Conservation (phyloP, 37 sponge, comb jelly and placozoan genomes). For the Aplysina aerophoba region DNA sequence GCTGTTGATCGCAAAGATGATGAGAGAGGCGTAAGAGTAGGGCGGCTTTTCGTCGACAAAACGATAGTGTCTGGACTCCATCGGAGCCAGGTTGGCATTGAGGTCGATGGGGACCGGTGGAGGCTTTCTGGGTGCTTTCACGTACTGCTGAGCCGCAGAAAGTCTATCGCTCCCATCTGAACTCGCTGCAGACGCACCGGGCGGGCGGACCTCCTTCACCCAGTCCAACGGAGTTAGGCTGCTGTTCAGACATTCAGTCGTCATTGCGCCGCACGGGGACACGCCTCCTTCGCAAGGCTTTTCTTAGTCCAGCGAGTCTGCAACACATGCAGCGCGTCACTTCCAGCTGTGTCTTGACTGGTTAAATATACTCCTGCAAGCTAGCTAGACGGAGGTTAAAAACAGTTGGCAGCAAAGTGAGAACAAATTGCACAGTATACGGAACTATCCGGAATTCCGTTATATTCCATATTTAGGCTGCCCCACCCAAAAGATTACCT, state of each 20-base stretch:
- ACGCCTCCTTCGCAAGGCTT: background rate
- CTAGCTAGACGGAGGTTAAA: background rate
- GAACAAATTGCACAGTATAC: background rate
- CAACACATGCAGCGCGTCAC: background rate
- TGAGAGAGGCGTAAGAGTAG: conserved; percentile 91
- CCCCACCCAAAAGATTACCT: no score
- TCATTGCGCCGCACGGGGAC: conserved; percentile 5
- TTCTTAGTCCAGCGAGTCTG: background rate
- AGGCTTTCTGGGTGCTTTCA: conserved; percentile 56
- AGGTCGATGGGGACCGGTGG: conserved; percentile 82
- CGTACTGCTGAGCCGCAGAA: background rate
- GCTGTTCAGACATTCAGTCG: conserved; percentile 32
- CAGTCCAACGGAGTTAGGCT: conserved; percentile 28
- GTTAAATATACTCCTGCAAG: conserved; percentile 19
- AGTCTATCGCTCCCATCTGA: background rate
- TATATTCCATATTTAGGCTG: background rate
- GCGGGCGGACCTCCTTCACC: background rate
- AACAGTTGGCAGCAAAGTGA: background rate
- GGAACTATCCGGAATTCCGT: background rate
- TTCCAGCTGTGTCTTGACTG: background rate
- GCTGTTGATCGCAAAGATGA: conserved; percentile 95
- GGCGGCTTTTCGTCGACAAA: conserved; percentile 88
- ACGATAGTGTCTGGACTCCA: conserved; percentile 68
- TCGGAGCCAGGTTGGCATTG: conserved; percentile 71
- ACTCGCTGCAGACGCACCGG: background rate